Percentiles rank a stretch among this genome's conserved stretches.
Evolutionary conservation across 2,888 invertebrate genomes (phyloP).

Genomic region (Limnephilus rhombicus): DNA sequence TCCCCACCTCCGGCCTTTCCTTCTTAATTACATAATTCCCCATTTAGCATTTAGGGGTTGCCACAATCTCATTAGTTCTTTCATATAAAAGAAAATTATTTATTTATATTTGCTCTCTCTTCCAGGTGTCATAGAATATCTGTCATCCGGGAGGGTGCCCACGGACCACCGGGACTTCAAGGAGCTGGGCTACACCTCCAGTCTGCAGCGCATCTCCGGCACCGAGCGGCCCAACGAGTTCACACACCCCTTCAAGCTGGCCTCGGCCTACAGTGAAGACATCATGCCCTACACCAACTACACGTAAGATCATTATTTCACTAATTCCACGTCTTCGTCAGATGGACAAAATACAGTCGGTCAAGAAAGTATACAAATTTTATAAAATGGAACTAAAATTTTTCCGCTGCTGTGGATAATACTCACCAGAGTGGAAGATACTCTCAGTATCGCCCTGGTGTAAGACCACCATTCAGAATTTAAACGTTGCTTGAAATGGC

Average conservation of each 20-base stretch:
- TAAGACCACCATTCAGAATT: too few relatives aligned
- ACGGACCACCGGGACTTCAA: conserved; percentile 98
- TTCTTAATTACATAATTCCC: too few relatives aligned
- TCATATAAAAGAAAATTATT: too few relatives aligned
- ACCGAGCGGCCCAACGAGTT: conserved; percentile 92
- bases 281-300: conserved; percentile 99
- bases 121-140: conserved; percentile 95
- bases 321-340: neutral
- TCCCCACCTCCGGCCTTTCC: neutral
- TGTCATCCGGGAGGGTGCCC: conserved; percentile 93
- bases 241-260: conserved; percentile 97
- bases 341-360: neutral
- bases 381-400: too few relatives aligned
- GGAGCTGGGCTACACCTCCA: conserved; percentile 94
- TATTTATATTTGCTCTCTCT: neutral
- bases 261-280: conserved; percentile 96
- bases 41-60: too few relatives aligned
- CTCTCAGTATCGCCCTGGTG: too few relatives aligned
- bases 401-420: neutral
- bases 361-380: too few relatives aligned
- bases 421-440: too few relatives aligned
- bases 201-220: conserved; percentile 92
- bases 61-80: too few relatives aligned
- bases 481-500: too few relatives aligned
- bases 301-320: conserved; percentile 83